Evolutionary conservation across 2,888 invertebrate species (phyloP), one percentile per base, ranked within the genome.

Genomic region (Cheiracanthium punctorium): DNA sequence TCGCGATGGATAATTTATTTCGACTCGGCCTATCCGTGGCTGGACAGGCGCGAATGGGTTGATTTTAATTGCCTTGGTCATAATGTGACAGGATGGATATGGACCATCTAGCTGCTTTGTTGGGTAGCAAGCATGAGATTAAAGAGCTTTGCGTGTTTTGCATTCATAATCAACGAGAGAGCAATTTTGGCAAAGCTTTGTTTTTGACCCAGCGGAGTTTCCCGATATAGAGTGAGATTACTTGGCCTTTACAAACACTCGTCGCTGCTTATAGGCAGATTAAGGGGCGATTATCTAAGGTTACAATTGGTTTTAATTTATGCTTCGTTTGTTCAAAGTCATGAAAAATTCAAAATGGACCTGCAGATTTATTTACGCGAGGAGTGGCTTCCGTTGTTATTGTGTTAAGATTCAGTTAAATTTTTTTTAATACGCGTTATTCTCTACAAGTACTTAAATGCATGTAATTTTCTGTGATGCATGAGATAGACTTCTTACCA

Each of bases 41-140:
- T 17, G 58, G 58, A 24, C 24, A 58, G 58, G 58, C 58, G 58
- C 58, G 58, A 58, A 58, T 58, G 24, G 58, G 58, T 58, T 58
- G 24, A 58, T 58, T 58, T 58, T 58, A 58, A 58, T 58, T 58
- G 58, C 24, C 58, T 24, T 58, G 24, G 58, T 58, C 58, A 58
- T 24, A 58, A 5, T 58, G 24, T 24, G 58, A 58, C 58, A 58
- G 58, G 58, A 58, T 58, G 58, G 58, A 58, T 58, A 24, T 17
- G 58, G 24, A 58, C 24, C 24, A 24, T 58, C 48, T 14, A 48
- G 17, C 2, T 12, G 5, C 24, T 58, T 12, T 58, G 20, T 37
- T 2, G 17, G 14, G 17, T 17, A 48, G 12, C 8, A 12, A 20
- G 58, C 58, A 58, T 58, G 58, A 24, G 20, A 58, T 58, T 58